Evolutionary conservation across 1,140 invertebrate genomes (phyloP), one percentile per base, ranked within the genome.

Genomic region (Aphis craccivora): DNA sequence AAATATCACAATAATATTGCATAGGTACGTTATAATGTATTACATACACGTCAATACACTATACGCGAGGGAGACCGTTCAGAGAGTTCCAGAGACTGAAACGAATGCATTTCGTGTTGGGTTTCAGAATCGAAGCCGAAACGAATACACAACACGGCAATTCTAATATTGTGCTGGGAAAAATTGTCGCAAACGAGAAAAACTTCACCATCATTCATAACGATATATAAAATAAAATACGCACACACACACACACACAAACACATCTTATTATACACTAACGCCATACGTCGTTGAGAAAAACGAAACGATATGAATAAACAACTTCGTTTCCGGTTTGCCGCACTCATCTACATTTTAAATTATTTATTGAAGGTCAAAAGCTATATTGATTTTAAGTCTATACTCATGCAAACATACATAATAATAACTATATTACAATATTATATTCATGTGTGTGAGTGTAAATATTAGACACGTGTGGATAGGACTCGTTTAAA

Each of bases 331-430:
- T 86, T 86, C 84, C 84, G 43, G 84, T 86, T 86, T 86, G 43
- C 84, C 14, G 30, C 5, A 43, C 43, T 86, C 84, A 86, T 86
- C 84, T 86, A 86, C 84, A 86, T 86, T 45, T 86, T 45, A 86
- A 86, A 86, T 86, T 86, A 86, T 86, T 86, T 86, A 86, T 86
- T 30, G 84, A 86, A 86, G 84, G 43, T 86, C 25, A 45, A 84
- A 86, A 86, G 23, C 25, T 30, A 76, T 76, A 86, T 86, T 86
- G 84, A 86, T 86, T 84, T 84, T 25, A 84, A 9, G 40, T 40
- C 23, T 25, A 86, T 86, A 14, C 5, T 43, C 40, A 86, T 30
- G 25, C 11, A 43, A 18, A 76, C 11, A n/a, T 60, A n/a, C n/a
- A 67, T 67, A n/a, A 67, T 14, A 76, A 76, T 76, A 76, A 76